A percentile compares a stretch with the other conserved stretches of the same genome.
Evolutionary conservation across 2,888 invertebrate species (phyloP).

Genomic region (Neria commutata): DNA sequence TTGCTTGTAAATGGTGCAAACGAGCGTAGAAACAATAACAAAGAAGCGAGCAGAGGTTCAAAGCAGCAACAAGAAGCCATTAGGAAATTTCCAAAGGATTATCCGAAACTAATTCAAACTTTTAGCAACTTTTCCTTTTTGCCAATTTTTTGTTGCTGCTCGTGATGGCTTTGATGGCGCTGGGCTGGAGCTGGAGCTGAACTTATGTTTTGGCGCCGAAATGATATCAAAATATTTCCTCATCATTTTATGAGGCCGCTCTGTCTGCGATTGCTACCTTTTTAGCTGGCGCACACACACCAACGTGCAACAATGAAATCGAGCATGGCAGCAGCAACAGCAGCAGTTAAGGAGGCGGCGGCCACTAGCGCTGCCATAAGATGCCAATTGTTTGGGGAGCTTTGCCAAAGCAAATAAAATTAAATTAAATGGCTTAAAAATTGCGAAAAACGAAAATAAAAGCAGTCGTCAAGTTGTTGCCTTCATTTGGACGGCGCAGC

Average conservation of each 20-base stretch:
- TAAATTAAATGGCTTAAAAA: constrained; percentile 54
- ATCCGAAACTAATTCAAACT: not conserved
- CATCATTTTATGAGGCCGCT: not conserved
- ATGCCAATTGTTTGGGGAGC: constrained; percentile 31
- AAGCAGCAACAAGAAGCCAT: not conserved
- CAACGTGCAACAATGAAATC: too few species aligned
- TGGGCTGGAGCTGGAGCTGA: too few species aligned
- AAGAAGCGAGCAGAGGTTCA: too few species aligned
- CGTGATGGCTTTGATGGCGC: not conserved
- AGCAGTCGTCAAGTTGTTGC: not conserved
- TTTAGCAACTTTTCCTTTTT: not conserved
- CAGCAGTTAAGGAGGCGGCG: too few species aligned
- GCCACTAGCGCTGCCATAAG: too few species aligned
- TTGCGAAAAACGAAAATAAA: constrained; percentile 50
- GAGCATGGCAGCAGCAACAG: not conserved
- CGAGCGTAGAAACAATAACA: not conserved
- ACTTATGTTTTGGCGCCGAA: constrained; percentile 2
- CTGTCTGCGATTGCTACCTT: not conserved
- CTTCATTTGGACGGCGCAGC: not conserved
- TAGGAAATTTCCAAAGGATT: not conserved
- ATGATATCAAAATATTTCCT: not conserved
- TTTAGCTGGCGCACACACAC: too few species aligned
- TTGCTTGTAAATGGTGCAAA: not conserved
- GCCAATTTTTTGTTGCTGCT: not conserved
- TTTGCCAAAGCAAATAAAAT: constrained; percentile 53